These are phyloP conservation scores for Bombyx mandarina DNA, from an alignment of 1,140 invertebrate genomes.

Conservation along the genomic window DNA sequence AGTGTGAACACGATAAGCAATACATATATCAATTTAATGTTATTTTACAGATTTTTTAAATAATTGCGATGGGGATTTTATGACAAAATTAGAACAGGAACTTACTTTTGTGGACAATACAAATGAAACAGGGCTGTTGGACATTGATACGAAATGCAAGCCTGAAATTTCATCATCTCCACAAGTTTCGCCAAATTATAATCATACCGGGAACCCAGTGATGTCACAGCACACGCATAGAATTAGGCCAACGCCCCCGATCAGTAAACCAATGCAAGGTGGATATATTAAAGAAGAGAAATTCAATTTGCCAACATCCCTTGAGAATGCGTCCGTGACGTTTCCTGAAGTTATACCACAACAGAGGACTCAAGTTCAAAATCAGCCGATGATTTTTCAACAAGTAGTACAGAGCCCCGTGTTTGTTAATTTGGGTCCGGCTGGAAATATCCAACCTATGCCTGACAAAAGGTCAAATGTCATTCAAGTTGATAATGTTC, in stretches of 20 bases:
- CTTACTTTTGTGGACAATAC: slow-evolving; percentile 34
- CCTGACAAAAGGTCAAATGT: slow-evolving; percentile 35
- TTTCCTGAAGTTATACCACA: slow-evolving; percentile 37
- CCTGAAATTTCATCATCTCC: slow-evolving; percentile 28
- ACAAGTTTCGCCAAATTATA: slow-evolving; percentile 37
- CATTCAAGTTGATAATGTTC: slow-evolving; percentile 38
- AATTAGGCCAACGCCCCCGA: slow-evolving; percentile 23
- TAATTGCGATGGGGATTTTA: slow-evolving; percentile 60
- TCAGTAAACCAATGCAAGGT: slow-evolving; percentile 37
- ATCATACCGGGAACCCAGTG: slow-evolving; percentile 44
- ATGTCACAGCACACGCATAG: slow-evolving; percentile 49
- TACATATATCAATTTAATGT: slow-evolving; percentile 18
- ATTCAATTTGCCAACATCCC: slow-evolving; percentile 29
- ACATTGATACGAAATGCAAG: slow-evolving; percentile 37
- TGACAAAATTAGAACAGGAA: slow-evolving; percentile 59
- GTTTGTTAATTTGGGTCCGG: slow-evolving; percentile 48
- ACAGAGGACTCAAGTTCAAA: slow-evolving; percentile 22
- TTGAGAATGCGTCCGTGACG: slow-evolving; percentile 23
- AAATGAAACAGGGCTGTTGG: slow-evolving; percentile 32
- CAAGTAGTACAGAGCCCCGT: slow-evolving; percentile 55
- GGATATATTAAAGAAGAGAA: slow-evolving; percentile 38
- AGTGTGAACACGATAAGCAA: slow-evolving; percentile 9
- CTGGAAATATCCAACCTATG: slow-evolving; percentile 39
- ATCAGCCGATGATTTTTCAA: slow-evolving; percentile 51
- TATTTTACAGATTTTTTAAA: slow-evolving; percentile 48